Conservation (phyloP, 2,797 vertebrate species). For the Gymnoscopelus braueri region DNA sequence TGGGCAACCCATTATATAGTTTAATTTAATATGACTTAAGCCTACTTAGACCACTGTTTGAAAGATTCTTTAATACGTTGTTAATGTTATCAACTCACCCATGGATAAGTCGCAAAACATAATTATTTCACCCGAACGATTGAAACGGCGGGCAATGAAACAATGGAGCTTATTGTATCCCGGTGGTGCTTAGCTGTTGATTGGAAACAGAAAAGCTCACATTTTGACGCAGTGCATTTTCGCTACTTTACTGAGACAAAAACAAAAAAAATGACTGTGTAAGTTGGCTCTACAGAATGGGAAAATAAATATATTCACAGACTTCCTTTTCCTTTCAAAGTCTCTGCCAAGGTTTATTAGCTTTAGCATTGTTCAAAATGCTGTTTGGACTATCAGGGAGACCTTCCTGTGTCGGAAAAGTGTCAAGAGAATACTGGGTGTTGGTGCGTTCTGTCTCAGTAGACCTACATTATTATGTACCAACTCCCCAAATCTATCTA, state of each 20-base stretch:
- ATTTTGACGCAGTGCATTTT: conserved; percentile 6
- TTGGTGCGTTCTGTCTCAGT: neutral
- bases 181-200: conserved; percentile 19
- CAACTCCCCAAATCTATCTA: too few species aligned
- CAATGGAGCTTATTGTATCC: conserved; percentile 46
- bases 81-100: too few species aligned
- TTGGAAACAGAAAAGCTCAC: conserved; percentile 41
- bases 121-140: conserved; percentile 20
- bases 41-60: too few species aligned
- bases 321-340: conserved; percentile 56
- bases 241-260: conserved; percentile 4
- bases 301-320: conserved; percentile 11
- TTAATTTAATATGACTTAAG: too few species aligned
- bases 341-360: conserved; percentile 41
- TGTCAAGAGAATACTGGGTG: conserved; percentile 12
- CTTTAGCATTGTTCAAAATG: conserved; percentile 60
- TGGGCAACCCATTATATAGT: too few species aligned
- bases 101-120: conserved; percentile 23
- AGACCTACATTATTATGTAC: too few species aligned
- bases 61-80: too few species aligned
- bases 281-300: conserved; percentile 16
- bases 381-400: conserved; percentile 37
- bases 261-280: conserved; percentile 10
- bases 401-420: conserved; percentile 4
- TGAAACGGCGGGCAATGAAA: conserved; percentile 40